Evolutionary conservation across 2,113 vertebrate genomes (phyloP).

Genomic region (Uria lomvia): DNA sequence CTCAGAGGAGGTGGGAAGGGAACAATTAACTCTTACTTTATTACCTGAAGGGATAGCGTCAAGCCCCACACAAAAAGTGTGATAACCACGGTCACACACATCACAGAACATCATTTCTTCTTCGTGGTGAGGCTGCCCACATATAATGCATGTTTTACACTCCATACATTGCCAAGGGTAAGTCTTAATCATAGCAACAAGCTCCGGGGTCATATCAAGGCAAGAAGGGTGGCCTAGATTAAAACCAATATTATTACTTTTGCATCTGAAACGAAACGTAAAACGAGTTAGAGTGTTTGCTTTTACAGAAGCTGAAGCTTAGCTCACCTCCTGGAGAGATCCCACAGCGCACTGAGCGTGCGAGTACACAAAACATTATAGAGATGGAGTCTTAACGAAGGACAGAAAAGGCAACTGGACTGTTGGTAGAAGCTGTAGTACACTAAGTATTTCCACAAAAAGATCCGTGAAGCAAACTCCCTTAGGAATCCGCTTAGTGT

Average conservation of each 20-base stretch:
- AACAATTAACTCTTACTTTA: slow-evolving; percentile 14
- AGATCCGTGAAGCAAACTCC: not conserved
- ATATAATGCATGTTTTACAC: slow-evolving; percentile 96
- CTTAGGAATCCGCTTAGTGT: slow-evolving; percentile 8
- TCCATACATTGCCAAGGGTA: slow-evolving; percentile 99
- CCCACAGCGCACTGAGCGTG: not conserved
- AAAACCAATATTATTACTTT: slow-evolving; percentile 70
- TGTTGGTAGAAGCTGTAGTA: not conserved
- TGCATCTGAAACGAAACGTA: slow-evolving; percentile 12
- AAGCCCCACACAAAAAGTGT: slow-evolving; percentile 98
- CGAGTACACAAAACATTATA: not conserved
- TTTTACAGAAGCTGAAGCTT: not conserved
- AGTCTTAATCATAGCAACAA: slow-evolving; percentile 92
- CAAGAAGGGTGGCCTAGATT: slow-evolving; percentile 94
- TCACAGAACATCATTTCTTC: slow-evolving; percentile 99
- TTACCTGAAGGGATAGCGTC: slow-evolving; percentile 91
- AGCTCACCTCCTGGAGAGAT: not conserved
- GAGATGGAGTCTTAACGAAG: not conserved
- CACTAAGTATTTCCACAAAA: not conserved
- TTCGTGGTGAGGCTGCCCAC: slow-evolving; percentile 96
- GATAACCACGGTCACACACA: slow-evolving; percentile 95
- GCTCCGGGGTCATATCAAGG: slow-evolving; percentile 90
- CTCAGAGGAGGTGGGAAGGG: not conserved
- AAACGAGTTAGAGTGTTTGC: not conserved
- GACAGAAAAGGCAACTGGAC: not conserved